Evolutionary conservation across 2,888 invertebrate species (phyloP).

Genomic region (Eupithecia vulgata): DNA sequence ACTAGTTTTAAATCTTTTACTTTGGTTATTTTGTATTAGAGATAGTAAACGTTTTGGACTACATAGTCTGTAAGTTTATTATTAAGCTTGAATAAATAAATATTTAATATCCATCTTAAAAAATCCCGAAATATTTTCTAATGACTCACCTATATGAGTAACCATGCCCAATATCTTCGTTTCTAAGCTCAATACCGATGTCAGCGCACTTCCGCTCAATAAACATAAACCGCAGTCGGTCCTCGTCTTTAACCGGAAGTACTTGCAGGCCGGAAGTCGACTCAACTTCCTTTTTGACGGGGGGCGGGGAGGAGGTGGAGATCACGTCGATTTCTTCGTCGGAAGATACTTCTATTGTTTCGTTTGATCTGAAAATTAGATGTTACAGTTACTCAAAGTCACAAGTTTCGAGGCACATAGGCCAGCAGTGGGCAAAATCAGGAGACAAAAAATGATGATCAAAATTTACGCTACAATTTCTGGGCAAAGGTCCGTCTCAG

Average conservation of each 20-base stretch:
- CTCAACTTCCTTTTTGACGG: constrained; percentile 50
- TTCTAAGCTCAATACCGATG: constrained; percentile 72
- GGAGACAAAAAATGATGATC: too few species aligned
- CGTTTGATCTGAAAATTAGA: constrained; percentile 23
- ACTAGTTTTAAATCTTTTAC: too few species aligned
- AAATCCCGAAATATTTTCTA: not conserved
- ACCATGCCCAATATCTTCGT: constrained; percentile 74
- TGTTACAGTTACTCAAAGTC: too few species aligned
- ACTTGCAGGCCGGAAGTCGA: constrained; percentile 46
- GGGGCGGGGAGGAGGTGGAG: constrained; percentile 35
- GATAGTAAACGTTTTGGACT: too few species aligned
- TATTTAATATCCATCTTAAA: too few species aligned
- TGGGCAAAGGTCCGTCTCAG: too few species aligned
- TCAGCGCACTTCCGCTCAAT: constrained; percentile 71
- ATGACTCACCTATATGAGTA: constrained; percentile 70
- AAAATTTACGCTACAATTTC: too few species aligned
- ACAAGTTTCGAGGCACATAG: too few species aligned
- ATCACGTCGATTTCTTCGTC: constrained; percentile 45
- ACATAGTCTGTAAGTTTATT: too few species aligned
- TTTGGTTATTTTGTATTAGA: too few species aligned
- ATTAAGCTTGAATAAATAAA: too few species aligned
- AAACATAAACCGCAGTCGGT: constrained; percentile 65
- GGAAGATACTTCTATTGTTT: constrained; percentile 28
- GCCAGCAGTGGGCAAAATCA: too few species aligned
- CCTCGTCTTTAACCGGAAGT: constrained; percentile 64